A percentile compares a stretch with the other conserved stretches of the same genome.
Evolutionary conservation across 1,140 invertebrate genomes (phyloP).

Genomic region (Drosophila lacteicornis): DNA sequence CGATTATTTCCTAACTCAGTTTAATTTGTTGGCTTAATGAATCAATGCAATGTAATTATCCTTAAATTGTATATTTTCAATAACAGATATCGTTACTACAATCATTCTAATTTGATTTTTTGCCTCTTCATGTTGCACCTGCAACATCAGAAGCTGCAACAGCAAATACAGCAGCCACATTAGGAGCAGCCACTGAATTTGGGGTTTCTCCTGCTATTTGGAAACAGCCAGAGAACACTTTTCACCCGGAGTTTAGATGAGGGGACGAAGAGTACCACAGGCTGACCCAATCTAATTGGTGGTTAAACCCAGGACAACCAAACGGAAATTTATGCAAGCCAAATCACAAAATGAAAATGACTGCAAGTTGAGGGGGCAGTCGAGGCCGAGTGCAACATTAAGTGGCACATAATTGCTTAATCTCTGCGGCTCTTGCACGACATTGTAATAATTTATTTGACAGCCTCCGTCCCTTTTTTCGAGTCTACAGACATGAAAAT

Average conservation of each 20-base stretch:
- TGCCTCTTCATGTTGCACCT: neutral
- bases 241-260: neutral
- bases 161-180: slow-evolving; percentile 20
- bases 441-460: slow-evolving; percentile 83
- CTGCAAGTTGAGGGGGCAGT: slow-evolving; percentile 15
- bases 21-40: too few species aligned
- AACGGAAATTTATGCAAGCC: slow-evolving; percentile 25
- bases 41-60: too few species aligned
- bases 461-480: slow-evolving; percentile 41
- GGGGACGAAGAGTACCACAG: slow-evolving; percentile 27
- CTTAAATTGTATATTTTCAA: neutral
- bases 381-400: slow-evolving; percentile 67
- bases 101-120: neutral
- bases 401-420: slow-evolving; percentile 83
- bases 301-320: slow-evolving; percentile 51
- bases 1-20: too few species aligned
- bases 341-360: slow-evolving; percentile 53
- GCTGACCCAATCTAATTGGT: slow-evolving; percentile 63
- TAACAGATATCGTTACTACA: neutral
- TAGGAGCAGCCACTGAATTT: slow-evolving; percentile 7
- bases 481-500: slow-evolving; percentile 62
- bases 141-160: slow-evolving; percentile 1
- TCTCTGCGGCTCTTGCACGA: slow-evolving; percentile 82
- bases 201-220: neutral
- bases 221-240: slow-evolving; percentile 23